phyloP scores from a whole-genome alignment of 2,888 invertebrate species.

The Luperina testacea region DNA sequence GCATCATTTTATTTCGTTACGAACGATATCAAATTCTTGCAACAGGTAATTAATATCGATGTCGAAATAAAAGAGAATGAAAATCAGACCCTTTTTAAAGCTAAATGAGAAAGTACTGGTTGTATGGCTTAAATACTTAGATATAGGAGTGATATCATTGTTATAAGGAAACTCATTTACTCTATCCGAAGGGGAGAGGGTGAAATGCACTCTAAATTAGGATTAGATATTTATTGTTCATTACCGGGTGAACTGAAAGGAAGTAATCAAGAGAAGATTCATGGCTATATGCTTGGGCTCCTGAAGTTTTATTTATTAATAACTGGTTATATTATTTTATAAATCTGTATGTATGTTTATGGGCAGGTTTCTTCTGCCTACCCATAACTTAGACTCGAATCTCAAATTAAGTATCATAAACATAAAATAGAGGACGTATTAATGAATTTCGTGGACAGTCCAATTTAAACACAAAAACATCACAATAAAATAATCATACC shows the following conservation, averaged over 20 bases:
- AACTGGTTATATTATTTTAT: conserved; percentile 39
- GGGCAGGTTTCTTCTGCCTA: conserved; percentile 32
- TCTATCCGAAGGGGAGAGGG: conserved; percentile 52
- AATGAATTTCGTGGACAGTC: conserved; percentile 73
- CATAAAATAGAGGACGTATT: conserved; percentile 72
- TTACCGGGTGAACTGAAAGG: conserved; percentile 49
- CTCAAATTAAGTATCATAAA: conserved; percentile 83
- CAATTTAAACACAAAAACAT: conserved; percentile 73
- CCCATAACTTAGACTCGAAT: conserved; percentile 57
- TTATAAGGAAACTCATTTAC: conserved; percentile 59
- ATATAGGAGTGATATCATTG: conserved; percentile 56
- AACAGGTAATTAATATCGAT: conserved; percentile 32
- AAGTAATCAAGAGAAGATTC: conserved; percentile 51
- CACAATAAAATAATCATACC: conserved; percentile 77
- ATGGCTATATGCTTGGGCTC: conserved; percentile 24
- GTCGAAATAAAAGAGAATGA: conserved; percentile 20
- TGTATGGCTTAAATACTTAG: conserved; percentile 42
- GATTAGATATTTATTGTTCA: conserved; percentile 59
- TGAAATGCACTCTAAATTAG: conserved; percentile 60
- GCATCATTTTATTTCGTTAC: conserved; percentile 60
- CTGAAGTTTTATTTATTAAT: conserved; percentile 25
- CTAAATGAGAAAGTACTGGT: conserved; percentile 28
- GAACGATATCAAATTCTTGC: conserved; percentile 41
- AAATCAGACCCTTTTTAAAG: conserved; percentile 44
- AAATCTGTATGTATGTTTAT: conserved; percentile 38